Evolutionary conservation across 2,888 invertebrate species (phyloP).

Genomic region (Lasioglossum lativentre): DNA sequence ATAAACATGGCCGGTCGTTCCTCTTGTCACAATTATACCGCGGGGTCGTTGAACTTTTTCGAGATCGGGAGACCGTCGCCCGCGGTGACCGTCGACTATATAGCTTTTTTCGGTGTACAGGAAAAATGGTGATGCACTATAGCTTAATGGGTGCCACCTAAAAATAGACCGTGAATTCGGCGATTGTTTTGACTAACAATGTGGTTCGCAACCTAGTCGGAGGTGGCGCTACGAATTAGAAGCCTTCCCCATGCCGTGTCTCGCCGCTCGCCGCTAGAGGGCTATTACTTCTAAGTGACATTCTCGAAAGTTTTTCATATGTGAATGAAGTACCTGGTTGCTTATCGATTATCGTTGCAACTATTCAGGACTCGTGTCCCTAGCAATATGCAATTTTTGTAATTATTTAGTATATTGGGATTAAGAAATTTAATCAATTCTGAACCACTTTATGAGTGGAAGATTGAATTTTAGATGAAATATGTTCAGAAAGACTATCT

Average conservation of each 20-base stretch:
- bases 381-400: background rate
- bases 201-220: slow-evolving; percentile 76
- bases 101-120: slow-evolving; percentile 60
- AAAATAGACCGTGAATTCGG: slow-evolving; percentile 73
- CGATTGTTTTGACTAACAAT: slow-evolving; percentile 79
- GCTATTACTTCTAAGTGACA: background rate
- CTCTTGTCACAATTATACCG: slow-evolving; percentile 79
- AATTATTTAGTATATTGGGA: background rate
- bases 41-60: slow-evolving; percentile 82
- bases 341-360: background rate
- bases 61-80: slow-evolving; percentile 40
- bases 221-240: slow-evolving; percentile 61
- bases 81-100: slow-evolving; percentile 39
- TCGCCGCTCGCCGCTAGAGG: slow-evolving; percentile 9
- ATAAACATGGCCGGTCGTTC: slow-evolving; percentile 83
- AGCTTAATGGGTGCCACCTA: slow-evolving; percentile 64
- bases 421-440: background rate
- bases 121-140: slow-evolving; percentile 64
- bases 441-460: background rate
- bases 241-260: background rate
- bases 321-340: background rate
- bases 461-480: background rate
- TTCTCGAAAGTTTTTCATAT: background rate
- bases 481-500: background rate
- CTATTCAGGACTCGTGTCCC: background rate